Evolutionary conservation across 2,797 vertebrate species (phyloP).

Genomic region (Pelochelys cantorii): DNA sequence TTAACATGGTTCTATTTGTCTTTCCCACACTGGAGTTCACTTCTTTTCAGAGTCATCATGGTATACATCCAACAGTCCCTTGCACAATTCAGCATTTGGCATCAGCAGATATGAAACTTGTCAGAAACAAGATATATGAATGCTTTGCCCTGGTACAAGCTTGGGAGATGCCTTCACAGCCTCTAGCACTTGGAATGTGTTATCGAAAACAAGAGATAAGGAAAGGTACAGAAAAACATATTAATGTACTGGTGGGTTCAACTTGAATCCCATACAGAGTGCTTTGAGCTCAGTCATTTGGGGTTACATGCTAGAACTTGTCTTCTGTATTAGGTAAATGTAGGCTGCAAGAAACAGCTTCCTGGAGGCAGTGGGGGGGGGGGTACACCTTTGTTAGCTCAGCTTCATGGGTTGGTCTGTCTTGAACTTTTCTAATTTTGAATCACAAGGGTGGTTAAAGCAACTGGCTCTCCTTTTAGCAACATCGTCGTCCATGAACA

Average conservation of each 20-base stretch:
- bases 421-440: not conserved
- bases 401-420: not conserved
- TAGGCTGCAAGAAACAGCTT: not conserved
- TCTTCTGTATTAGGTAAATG: not conserved
- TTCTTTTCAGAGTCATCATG: not conserved
- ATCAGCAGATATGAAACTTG: not conserved
- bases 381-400: not conserved
- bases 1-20: not conserved
- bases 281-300: not conserved
- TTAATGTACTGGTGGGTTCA: not conserved
- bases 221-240: not conserved
- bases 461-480: not conserved
- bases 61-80: not conserved
- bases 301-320: not conserved
- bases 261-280: not conserved
- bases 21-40: not conserved
- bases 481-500: not conserved
- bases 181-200: not conserved
- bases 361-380: not conserved
- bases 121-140: not conserved
- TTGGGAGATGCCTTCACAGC: not conserved
- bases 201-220: not conserved
- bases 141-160: not conserved
- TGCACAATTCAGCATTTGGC: not conserved
- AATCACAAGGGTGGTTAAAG: not conserved